Evolutionary conservation across 2,113 vertebrate species (phyloP), one percentile per base, ranked within the genome.

Genomic region (Butorides virescens): DNA sequence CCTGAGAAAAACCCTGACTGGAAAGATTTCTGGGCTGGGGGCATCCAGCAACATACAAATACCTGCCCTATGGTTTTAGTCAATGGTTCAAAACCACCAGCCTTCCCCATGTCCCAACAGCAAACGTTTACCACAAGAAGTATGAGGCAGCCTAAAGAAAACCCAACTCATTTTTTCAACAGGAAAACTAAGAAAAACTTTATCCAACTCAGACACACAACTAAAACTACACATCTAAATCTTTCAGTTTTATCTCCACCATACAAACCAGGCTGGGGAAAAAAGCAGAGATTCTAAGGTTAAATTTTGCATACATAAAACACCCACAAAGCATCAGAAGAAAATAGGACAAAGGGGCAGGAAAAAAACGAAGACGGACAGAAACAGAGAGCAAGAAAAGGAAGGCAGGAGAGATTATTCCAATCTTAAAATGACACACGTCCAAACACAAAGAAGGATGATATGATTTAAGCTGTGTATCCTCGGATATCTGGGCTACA

Each of bases 161-260:
- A 97, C 80, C 93, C 98, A 65, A 95, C 79, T 63, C 29, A 87
- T 85, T 67, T 95, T 92, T 83, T 88, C 74, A 96, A 84, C 22
- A 95, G 16, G 52, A 98, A 97, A 71, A 84, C 42, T n/a, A 98
- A 98, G 76, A 98, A 97, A 97, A 99, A 98, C 92, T 96, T 97
- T 10, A 89, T 97, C 80, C 98, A 98, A 78, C 68, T 98, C 82
- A 98, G 97, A 49, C 95, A 97, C 9, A 86, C 96, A 46, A 92
- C 96, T 25, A 97, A 98, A 79, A 94, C 93, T 73, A 96, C 92
- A 4, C 97, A 98, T 55, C 74, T 98, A 90, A 99, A 98, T 81
- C 97, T 99, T 88, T 98, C 98, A 7, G 92, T 97, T 86, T 98
- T 99, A 75, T 97, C 97, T 56, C 93, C 97, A 17, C 94, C 97